phyloP scores from a whole-genome alignment of 2,113 vertebrate species.

The Smithornis capensis region DNA sequence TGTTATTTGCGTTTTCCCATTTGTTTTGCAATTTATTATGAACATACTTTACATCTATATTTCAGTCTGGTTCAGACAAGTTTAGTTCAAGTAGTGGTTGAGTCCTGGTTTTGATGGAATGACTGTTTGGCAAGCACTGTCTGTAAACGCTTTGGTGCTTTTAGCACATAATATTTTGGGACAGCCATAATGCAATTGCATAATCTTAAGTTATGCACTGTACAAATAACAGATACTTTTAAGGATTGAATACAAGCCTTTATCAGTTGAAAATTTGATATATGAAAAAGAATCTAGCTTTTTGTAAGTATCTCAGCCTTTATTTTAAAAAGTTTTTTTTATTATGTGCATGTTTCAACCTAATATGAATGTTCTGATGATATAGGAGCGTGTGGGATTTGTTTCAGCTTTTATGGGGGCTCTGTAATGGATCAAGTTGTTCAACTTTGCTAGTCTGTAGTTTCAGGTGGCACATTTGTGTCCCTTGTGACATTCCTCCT shows the following conservation, averaged over 20 bases:
- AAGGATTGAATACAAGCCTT: neutral
- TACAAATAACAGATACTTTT: constrained; percentile 13
- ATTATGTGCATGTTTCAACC: neutral
- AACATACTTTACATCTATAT: constrained; percentile 11
- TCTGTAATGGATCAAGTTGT: neutral
- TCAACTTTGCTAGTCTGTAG: neutral
- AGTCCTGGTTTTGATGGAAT: constrained; percentile 49
- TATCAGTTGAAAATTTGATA: neutral
- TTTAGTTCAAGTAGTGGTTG: constrained; percentile 60
- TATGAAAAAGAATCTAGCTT: neutral
- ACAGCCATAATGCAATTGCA: constrained; percentile 35
- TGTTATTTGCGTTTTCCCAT: constrained; percentile 15
- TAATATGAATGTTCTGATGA: neutral
- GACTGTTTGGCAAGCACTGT: constrained; percentile 46
- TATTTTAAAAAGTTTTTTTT: neutral
- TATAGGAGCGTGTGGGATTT: neutral
- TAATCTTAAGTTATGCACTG: constrained; percentile 44
- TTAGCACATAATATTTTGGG: constrained; percentile 42
- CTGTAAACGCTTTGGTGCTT: constrained; percentile 39
- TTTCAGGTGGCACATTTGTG: neutral
- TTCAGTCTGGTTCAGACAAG: constrained; percentile 59
- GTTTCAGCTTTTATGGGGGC: neutral
- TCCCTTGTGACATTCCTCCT: neutral
- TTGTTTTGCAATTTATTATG: constrained; percentile 9
- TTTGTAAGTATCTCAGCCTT: neutral